Percentiles rank a stretch among this genome's conserved stretches.
phyloP scores from a whole-genome alignment of 2,113 vertebrate species.

The Solenodon paradoxus region DNA sequence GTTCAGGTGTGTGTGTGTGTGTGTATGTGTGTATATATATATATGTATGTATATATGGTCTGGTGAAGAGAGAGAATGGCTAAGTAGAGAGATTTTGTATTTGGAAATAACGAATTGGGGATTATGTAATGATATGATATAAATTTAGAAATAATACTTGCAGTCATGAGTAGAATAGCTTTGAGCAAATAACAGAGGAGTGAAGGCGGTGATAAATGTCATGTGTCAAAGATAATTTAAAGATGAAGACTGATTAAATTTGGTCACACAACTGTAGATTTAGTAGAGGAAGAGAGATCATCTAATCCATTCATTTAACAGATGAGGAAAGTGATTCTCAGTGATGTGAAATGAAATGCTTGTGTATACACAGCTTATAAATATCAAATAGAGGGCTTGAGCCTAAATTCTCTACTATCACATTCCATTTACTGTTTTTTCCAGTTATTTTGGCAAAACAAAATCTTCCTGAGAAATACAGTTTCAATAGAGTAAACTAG shows the following conservation, averaged over 20 bases:
- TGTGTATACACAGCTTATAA: not conserved
- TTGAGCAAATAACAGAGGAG: not conserved
- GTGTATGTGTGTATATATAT: too few relatives aligned
- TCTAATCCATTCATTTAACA: not conserved
- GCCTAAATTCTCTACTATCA: not conserved
- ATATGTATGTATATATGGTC: too few relatives aligned
- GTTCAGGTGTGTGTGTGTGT: not conserved
- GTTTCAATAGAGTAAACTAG: not conserved
- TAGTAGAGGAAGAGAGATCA: not conserved
- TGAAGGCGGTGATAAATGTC: not conserved
- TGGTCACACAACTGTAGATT: not conserved
- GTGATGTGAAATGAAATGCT: not conserved
- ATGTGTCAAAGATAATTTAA: not conserved
- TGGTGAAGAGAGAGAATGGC: not conserved
- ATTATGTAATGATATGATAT: not conserved
- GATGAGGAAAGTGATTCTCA: not conserved
- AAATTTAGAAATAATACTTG: not conserved
- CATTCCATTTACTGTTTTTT: not conserved
- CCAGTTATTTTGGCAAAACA: not conserved
- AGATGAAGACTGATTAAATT: not conserved
- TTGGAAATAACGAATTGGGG: slow-evolving; percentile 16
- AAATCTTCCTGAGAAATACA: not conserved
- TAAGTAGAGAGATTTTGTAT: not conserved
- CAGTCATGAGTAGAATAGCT: not conserved
- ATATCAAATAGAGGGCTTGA: not conserved